A percentile compares a stretch with the other conserved stretches of the same genome.
Conservation (phyloP, 2,888 invertebrate genomes). For the Calephelis perditalis region DNA sequence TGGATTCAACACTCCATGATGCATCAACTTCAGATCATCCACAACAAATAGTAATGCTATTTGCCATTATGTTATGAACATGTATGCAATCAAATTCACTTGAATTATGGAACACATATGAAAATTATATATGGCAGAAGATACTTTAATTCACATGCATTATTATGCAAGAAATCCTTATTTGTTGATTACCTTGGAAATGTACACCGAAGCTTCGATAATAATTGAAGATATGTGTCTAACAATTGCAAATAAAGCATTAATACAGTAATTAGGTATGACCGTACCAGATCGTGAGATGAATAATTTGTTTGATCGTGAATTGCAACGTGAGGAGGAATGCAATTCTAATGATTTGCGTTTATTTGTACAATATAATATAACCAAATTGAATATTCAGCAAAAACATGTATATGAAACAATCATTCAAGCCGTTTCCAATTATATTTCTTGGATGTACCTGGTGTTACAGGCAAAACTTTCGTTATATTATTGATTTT, state of each 20-base stretch:
- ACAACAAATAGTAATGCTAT: conserved; percentile 37
- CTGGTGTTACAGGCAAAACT: conserved; percentile 22
- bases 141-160: conserved; percentile 16
- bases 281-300: conserved; percentile 20
- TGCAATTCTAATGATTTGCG: conserved; percentile 20
- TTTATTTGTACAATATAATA: conserved; percentile 19
- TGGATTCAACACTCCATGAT: conserved; percentile 13
- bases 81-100: conserved; percentile 15
- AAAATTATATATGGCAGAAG: conserved; percentile 16
- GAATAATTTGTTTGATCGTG: conserved; percentile 25
- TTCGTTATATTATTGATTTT: conserved; percentile 24
- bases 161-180: conserved; percentile 16
- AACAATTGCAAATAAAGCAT: conserved; percentile 20
- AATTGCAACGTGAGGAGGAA: conserved; percentile 23
- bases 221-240: conserved; percentile 16
- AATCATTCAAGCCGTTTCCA: conserved; percentile 24
- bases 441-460: conserved; percentile 25
- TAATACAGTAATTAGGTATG: conserved; percentile 18
- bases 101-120: conserved; percentile 16
- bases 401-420: conserved; percentile 24
- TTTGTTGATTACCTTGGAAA: conserved; percentile 12
- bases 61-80: conserved; percentile 30
- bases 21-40: conserved; percentile 23
- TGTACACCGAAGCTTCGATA: conserved; percentile 17
- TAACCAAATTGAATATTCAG: conserved; percentile 23